These are phyloP conservation scores for Boulengeromyrus knoepffleri DNA, from an alignment of 2,113 vertebrate species.

Conservation along the genomic window DNA sequence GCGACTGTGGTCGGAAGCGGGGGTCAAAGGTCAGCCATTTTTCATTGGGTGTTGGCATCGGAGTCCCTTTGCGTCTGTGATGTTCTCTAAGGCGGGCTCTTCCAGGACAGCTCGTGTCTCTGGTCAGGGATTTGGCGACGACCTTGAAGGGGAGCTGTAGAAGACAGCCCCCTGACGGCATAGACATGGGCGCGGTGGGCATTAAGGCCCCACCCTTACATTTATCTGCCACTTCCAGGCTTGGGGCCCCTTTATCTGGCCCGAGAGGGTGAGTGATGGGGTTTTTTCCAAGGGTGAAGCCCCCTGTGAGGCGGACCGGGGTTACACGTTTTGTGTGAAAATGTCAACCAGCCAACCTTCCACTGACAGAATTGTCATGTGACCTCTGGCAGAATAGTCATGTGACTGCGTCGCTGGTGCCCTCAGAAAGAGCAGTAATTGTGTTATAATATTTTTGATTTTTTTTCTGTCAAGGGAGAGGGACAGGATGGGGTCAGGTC, in stretches of 20 bases:
- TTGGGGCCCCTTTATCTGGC: slow-evolving; percentile 39
- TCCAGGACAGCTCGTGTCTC: not conserved
- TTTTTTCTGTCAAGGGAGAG: not conserved
- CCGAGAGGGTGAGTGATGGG: not conserved
- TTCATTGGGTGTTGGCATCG: not conserved
- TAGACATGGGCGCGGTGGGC: not conserved
- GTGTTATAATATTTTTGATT: not conserved
- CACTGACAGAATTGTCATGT: not conserved
- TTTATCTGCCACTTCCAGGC: slow-evolving; percentile 51
- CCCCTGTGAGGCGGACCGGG: not conserved
- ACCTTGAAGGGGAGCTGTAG: slow-evolving; percentile 25
- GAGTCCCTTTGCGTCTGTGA: not conserved
- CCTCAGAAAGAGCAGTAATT: not conserved
- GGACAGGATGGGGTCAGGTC: not conserved
- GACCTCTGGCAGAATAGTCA: not conserved
- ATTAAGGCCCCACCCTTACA: slow-evolving; percentile 8
- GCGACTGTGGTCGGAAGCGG: not conserved
- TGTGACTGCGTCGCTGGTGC: not conserved
- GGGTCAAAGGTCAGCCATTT: not conserved
- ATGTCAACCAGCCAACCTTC: not conserved
- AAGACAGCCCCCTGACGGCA: not conserved
- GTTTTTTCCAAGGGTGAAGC: not conserved
- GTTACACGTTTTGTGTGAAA: not conserved
- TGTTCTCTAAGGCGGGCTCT: not conserved
- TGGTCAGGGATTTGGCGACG: not conserved